These are phyloP conservation scores for Platysteira castanea DNA, from an alignment of 2,113 vertebrate genomes.

Conservation along the genomic window DNA sequence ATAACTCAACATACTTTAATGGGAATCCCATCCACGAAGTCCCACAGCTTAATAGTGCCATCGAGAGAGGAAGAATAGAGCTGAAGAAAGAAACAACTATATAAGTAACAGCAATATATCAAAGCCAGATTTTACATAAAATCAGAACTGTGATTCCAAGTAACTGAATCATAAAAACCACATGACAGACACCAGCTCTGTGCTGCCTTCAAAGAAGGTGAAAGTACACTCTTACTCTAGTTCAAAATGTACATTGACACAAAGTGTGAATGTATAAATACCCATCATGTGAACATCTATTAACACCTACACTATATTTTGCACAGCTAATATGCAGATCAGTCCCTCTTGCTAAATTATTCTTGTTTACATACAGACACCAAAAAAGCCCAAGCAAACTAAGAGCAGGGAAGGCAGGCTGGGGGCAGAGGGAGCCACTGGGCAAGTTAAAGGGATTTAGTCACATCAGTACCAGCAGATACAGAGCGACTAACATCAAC, in stretches of 20 bases:
- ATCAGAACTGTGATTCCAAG: neutral
- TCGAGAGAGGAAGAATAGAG: slow-evolving; percentile 88
- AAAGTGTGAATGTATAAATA: rapidly evolving
- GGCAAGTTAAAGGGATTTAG: neutral
- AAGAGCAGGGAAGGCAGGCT: neutral
- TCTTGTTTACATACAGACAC: rapidly evolving
- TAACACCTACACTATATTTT: neutral
- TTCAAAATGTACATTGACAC: neutral
- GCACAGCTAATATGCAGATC: rapidly evolving
- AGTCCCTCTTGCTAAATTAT: neutral
- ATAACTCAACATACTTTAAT: slow-evolving; percentile 84
- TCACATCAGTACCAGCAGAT: neutral
- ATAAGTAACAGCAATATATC: neutral
- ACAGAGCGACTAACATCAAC: rapidly evolving
- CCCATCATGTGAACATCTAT: rapidly evolving
- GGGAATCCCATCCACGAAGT: slow-evolving; percentile 91
- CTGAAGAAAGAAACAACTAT: slow-evolving; percentile 55
- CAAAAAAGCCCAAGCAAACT: neutral
- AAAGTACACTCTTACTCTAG: neutral
- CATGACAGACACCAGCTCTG: neutral
- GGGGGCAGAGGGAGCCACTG: neutral
- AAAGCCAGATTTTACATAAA: neutral
- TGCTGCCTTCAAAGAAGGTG: neutral
- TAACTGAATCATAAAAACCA: neutral
- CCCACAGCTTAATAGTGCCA: slow-evolving; percentile 92